Evolutionary conservation across 2,797 vertebrate species (phyloP).

Genomic region (Falco concolor): DNA sequence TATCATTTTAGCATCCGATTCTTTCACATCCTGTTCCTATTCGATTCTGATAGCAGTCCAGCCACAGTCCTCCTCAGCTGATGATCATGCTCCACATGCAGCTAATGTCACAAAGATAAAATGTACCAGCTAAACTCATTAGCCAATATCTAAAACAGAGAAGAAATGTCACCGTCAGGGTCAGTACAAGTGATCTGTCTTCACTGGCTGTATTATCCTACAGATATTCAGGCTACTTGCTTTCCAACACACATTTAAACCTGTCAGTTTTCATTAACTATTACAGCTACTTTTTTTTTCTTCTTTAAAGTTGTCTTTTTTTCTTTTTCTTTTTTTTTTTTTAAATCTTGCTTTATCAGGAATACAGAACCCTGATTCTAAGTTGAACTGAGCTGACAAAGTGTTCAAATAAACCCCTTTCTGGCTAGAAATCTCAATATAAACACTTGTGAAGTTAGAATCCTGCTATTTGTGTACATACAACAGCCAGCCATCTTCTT

Average conservation of each 20-base stretch:
- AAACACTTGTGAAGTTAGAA: neutral
- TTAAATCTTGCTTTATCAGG: neutral
- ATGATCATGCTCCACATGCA: neutral
- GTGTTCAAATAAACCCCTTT: neutral
- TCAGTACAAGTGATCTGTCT: neutral
- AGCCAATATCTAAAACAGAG: neutral
- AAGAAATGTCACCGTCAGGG: neutral
- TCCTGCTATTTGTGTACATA: neutral
- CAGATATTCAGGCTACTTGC: neutral
- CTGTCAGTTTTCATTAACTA: neutral
- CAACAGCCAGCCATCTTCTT: neutral
- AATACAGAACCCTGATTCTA: neutral
- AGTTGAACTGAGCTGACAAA: neutral
- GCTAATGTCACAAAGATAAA: neutral
- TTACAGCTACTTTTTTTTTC: neutral
- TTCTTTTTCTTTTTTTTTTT: neutral
- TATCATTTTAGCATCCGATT: neutral
- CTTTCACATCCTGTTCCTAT: neutral
- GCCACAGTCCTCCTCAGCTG: neutral
- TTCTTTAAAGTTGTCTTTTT: neutral
- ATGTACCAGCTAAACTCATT: neutral
- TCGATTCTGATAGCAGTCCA: neutral
- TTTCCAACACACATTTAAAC: neutral
- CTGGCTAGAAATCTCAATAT: neutral
- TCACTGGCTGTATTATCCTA: neutral